Evolutionary conservation across 1,140 invertebrate genomes (phyloP).

Genomic region (Hycleus phaleratus): DNA sequence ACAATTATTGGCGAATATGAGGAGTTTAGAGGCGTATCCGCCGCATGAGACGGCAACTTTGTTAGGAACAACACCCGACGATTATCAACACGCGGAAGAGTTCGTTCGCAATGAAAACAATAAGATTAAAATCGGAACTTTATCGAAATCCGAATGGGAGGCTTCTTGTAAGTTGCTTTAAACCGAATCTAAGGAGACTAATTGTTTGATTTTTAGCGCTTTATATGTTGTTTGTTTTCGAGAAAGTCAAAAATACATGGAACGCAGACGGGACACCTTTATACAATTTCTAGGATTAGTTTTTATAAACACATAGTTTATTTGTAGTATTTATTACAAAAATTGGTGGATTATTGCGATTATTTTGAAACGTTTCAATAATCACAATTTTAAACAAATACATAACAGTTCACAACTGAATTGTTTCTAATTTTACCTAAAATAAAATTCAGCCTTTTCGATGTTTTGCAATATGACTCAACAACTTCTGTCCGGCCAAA

Average conservation of each 20-base stretch:
- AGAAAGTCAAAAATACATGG: conserved; percentile 63
- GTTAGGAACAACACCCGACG: conserved; percentile 50
- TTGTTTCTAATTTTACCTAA: too few species aligned
- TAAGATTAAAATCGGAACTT: conserved; percentile 60
- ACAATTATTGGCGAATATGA: conserved; percentile 64
- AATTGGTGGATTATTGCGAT: too few species aligned
- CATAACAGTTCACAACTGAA: too few species aligned
- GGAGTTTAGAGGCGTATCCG: conserved; percentile 64
- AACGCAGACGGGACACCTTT: conserved; percentile 53
- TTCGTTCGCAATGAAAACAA: conserved; percentile 46
- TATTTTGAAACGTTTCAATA: too few species aligned
- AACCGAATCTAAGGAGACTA: too few species aligned
- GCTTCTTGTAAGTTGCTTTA: conserved; percentile 64
- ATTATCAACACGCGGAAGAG: conserved; percentile 67
- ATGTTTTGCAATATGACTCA: conserved; percentile 59
- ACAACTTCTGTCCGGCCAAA: conserved; percentile 82
- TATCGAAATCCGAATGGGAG: conserved; percentile 90
- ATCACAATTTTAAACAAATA: too few species aligned
- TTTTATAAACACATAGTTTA: too few species aligned
- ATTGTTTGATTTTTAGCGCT: conserved; percentile 56
- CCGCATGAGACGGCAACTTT: conserved; percentile 46
- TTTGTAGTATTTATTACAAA: too few species aligned
- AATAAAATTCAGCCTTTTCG: conserved; percentile 21
- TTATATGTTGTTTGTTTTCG: conserved; percentile 78
- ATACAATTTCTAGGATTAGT: conserved; percentile 31